phyloP scores from a whole-genome alignment of 2,113 vertebrate species.

The Strix uralensis region DNA sequence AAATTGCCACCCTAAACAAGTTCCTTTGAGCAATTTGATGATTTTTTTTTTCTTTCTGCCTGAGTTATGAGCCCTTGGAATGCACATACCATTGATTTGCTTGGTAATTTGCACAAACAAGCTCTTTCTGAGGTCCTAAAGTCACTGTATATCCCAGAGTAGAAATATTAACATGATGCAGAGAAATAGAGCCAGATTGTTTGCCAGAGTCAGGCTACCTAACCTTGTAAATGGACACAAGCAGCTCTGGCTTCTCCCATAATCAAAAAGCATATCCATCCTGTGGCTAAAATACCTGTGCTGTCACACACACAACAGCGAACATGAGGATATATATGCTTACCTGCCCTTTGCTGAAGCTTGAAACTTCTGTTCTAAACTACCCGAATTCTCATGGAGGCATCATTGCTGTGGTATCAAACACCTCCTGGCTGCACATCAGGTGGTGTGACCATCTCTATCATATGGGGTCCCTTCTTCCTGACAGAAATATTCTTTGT shows the following conservation, averaged over 20 bases:
- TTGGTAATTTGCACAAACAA: conserved; percentile 4
- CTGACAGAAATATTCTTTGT: neutral
- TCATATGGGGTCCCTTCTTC: neutral
- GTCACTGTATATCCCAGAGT: neutral
- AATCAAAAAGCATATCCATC: neutral
- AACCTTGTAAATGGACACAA: neutral
- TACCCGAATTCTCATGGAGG: neutral
- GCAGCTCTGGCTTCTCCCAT: neutral
- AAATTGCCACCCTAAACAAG: conserved; percentile 58
- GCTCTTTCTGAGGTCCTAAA: conserved; percentile 19
- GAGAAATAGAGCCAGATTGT: neutral
- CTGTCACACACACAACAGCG: neutral
- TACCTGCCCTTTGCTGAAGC: neutral
- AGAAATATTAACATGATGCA: neutral
- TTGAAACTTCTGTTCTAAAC: neutral
- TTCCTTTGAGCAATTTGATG: conserved; percentile 16
- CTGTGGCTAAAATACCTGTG: rapidly evolving
- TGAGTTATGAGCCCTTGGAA: conserved; percentile 49
- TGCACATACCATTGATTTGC: neutral
- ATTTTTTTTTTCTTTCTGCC: neutral
- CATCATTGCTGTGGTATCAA: neutral
- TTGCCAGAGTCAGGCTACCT: neutral
- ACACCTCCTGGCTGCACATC: neutral
- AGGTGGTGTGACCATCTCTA: neutral
- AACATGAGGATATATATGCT: neutral